Conservation (phyloP, 2,113 vertebrate species). For the Uropsilus gracilis region DNA sequence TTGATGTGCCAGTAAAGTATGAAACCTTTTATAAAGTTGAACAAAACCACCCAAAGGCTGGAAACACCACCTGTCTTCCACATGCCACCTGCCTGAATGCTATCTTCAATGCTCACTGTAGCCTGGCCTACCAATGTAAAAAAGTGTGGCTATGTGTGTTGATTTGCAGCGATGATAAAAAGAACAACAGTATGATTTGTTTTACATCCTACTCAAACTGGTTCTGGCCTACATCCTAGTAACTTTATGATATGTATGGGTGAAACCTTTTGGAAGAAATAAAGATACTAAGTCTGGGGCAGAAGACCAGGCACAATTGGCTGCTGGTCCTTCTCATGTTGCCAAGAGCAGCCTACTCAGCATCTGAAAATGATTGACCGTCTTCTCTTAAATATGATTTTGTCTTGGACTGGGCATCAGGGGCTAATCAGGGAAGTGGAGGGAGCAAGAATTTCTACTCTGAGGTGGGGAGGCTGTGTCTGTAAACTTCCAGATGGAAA, state of each 20-base stretch:
- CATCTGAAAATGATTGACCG: conserved; percentile 20
- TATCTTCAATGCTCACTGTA: neutral
- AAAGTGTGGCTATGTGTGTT: neutral
- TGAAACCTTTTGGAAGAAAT: neutral
- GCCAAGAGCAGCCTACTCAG: neutral
- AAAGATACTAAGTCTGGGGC: neutral
- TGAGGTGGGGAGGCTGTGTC: neutral
- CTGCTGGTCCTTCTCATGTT: neutral
- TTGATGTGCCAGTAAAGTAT: neutral
- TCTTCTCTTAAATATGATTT: neutral
- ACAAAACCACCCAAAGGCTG: neutral
- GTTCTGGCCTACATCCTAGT: neutral
- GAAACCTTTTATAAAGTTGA: neutral
- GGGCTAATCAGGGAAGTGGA: neutral
- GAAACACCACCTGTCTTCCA: neutral
- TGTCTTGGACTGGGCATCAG: neutral
- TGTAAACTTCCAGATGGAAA: conserved; percentile 46
- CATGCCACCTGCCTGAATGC: neutral
- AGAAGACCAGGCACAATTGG: neutral
- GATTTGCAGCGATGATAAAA: neutral
- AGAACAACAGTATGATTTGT: neutral
- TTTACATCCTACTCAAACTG: neutral
- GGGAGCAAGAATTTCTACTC: neutral
- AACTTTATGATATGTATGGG: neutral
- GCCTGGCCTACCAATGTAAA: neutral